phyloP scores from a whole-genome alignment of 2,888 invertebrate genomes.

The Campopleginae sp. region DNA sequence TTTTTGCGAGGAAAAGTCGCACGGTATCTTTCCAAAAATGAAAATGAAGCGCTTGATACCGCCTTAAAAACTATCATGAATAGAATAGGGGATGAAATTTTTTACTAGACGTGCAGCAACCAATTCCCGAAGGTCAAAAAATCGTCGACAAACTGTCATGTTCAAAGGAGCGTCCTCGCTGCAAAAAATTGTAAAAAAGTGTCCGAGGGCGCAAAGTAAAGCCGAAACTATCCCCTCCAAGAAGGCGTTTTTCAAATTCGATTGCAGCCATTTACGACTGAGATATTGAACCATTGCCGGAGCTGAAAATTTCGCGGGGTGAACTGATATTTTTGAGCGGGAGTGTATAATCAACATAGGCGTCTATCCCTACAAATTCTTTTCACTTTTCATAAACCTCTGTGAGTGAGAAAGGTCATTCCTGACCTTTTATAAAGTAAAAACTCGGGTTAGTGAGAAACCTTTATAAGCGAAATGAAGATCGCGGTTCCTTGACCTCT shows the following conservation, averaged over 20 bases:
- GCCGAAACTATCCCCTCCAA: background rate
- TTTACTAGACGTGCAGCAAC: no score
- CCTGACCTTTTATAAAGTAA: conserved; percentile 58
- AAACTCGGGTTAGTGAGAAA: conserved; percentile 54
- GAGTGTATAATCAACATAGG: background rate
- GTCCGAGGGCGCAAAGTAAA: background rate
- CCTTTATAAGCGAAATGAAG: conserved; percentile 51
- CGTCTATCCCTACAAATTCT: conserved; percentile 36
- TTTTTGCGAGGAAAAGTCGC: no score
- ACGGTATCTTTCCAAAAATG: no score
- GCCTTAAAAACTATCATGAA: no score
- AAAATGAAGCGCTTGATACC: no score
- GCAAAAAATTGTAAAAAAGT: no score
- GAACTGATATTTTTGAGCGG: no score
- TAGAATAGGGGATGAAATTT: no score
- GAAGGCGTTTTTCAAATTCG: background rate
- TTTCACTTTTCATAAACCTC: conserved; percentile 46
- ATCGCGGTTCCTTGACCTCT: conserved; percentile 56
- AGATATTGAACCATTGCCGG: background rate
- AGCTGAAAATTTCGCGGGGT: no score
- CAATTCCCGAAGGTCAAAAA: no score
- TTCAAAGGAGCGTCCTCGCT: no score
- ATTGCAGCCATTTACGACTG: background rate
- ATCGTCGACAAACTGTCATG: no score
- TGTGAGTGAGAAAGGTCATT: conserved; percentile 49